Evolutionary conservation across 2,113 vertebrate species (phyloP).

Genomic region (Mungos mungo): DNA sequence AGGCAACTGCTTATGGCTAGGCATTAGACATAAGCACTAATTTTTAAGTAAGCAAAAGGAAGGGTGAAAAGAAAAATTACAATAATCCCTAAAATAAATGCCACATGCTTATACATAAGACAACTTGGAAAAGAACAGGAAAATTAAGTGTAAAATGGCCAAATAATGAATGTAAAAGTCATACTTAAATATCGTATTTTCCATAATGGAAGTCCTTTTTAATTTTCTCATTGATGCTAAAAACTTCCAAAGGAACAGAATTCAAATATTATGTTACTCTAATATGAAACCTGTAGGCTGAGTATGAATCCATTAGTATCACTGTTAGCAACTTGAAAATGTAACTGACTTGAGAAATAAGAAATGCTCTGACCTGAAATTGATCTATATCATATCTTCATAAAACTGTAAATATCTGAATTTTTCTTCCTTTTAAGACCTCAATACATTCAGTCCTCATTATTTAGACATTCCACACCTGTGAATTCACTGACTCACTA

Average conservation of each 20-base stretch:
- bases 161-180: slow-evolving; percentile 13
- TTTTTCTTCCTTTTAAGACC: not conserved
- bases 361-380: not conserved
- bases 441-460: not conserved
- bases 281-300: not conserved
- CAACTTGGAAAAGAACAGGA: not conserved
- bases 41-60: not conserved
- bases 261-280: not conserved
- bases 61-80: not conserved
- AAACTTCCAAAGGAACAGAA: not conserved
- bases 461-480: not conserved
- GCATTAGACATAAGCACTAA: not conserved
- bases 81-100: not conserved
- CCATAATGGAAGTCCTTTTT: not conserved
- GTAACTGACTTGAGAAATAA: not conserved
- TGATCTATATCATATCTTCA: not conserved
- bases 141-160: not conserved
- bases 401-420: not conserved
- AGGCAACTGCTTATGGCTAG: not conserved
- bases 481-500: not conserved
- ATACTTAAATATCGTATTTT: not conserved
- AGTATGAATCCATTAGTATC: not conserved
- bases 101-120: not conserved
- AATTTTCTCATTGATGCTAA: not conserved
- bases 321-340: not conserved